Evolutionary conservation across 2,888 invertebrate species (phyloP), one percentile per base, ranked within the genome.

Genomic region (Cylloceria caligata): DNA sequence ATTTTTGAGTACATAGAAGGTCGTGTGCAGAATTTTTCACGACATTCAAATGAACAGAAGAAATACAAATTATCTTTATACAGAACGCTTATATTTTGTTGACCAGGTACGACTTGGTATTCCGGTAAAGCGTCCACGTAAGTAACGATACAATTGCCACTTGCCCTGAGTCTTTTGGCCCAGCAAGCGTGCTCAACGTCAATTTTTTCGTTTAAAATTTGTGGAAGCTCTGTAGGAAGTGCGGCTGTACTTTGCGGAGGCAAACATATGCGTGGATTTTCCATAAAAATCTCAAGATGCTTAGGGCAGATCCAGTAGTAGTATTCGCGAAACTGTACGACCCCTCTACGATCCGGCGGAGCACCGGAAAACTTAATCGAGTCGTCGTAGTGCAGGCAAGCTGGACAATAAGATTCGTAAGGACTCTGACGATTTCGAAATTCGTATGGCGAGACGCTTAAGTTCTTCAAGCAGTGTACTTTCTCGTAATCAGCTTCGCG

Each of bases 231-330:
- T 9, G 85, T 91, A 0, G 95, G 95, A 36, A 95, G 89, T 0
- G 81, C 39, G 81, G 83, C 81, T 0, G 83, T 84, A 49, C 91
- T 91, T 60, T 88, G 88, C 0, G 93, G 92, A 0, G 92, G 90
- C 19, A 95, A 89, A 88, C 93, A 94, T 16, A 78, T 80, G 5
- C 91, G 87, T 0, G 95, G 95, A 83, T 93, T 81, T 34, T 91
- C 87, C 21, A 94, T 83, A 81, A 95, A 95, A 42, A 89, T 86
- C 39, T 93, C 88, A 13, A 94, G 89, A 86, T 96, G 96, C 24
- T 93, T 90, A 0, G 89, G 69, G 86, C 96, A 96, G 60, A 95
- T 87, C 95, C 95, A 96, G 87, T 95, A 96, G 89, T 94, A 95
- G 65, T 91, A 88, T 36, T 93, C 90, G 81, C 92, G 90, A 87